Evolutionary conservation across 2,888 invertebrate species (phyloP), one percentile per base, ranked within the genome.

Genomic region (Oeneis ivallda): DNA sequence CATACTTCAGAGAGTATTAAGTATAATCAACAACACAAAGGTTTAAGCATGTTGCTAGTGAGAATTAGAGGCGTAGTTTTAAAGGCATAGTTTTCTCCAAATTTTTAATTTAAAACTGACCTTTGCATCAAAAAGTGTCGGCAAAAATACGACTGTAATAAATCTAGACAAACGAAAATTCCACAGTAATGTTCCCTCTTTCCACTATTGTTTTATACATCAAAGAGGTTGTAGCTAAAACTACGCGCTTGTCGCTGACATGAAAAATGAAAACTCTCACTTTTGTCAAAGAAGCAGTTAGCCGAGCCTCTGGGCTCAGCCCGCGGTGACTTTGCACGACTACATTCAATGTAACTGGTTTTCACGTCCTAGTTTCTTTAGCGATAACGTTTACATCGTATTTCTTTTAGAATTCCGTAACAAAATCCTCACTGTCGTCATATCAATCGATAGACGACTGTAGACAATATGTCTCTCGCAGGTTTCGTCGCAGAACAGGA

Each of bases 241-340:
- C 50, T 50, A 32, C 6, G 32, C 15, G 32, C 53, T 15, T 15
- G 53, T 34, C 37, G n/a, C 15, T 15, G 34, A 11, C 34, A 9
- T 53, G 53, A 53, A 53, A 53, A 37, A 53, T 53, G 34, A 53
- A 37, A 53, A 53, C 53, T 34, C 47, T 47, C 15, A 47, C 34
- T 53, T 32, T 52, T 52, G 32, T 32, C 50, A 52, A 52, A 52
- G 50, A 32, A n/a, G 1, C 13, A 11, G 19, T 50, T 13, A 11
- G 13, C 6, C 50, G 13, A 11, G 13, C 11, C 26, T 6, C 26
- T 26, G 3, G 3, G 26, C 26, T 4, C 26, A 5, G 26, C 26
- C 26, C 26, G 26, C 26, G 26, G 26, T 2, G 26, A 26, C 50
- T 19, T 8, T 26, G 4, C 26, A 11, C 26, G 11, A 26, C 8